Evolutionary conservation across 2,888 invertebrate genomes (phyloP), one percentile per base, ranked within the genome.

Genomic region (Archips crataeganus): DNA sequence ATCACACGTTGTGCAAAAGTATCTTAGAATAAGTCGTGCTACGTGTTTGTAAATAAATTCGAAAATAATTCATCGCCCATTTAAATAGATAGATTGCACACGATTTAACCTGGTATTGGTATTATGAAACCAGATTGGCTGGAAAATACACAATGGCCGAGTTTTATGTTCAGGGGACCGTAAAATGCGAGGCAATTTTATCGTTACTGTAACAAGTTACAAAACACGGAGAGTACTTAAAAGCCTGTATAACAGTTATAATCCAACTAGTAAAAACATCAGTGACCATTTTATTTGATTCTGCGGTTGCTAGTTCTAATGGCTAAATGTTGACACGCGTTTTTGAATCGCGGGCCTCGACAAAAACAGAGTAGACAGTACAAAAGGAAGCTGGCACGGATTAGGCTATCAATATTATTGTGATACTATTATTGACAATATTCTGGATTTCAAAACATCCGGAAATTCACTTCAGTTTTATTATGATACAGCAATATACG

Each of bases 151-250:
- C 73, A 69, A 69, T 69, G 13, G 15, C 42, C 63, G 65, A 64
- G n/a, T 65, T 73, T 66, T 74, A 76, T 62, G 70, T 47, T n/a
- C 45, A 63, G 57, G 60, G 60, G 68, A 69, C 72, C 70, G 64
- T 70, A 64, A 76, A 76, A 76, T 59, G 15, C 32, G 60, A 60
- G 67, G 67, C 42, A 59, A 51, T 66, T 45, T 70, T n/a, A 49
- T 70, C 62, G 62, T 71, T 23, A 23, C 23, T 23, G 23, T 23
- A 23, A 23, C 23, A 1, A 23, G 23, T 23, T 70, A 72, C 72
- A 72, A 65, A 74, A 74, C 65, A 73, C n/a, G 57, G 54, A 61
- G 10, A 9, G 34, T 59, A n/a, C n/a, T n/a, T n/a, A n/a, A n/a
- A 42, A 23, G 32, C 23, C 42, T 23, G 11, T 45, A 10, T 39